Evolutionary conservation across 1,140 invertebrate genomes (phyloP), one percentile per base, ranked within the genome.

Genomic region (Aphaenogaster floridana): DNA sequence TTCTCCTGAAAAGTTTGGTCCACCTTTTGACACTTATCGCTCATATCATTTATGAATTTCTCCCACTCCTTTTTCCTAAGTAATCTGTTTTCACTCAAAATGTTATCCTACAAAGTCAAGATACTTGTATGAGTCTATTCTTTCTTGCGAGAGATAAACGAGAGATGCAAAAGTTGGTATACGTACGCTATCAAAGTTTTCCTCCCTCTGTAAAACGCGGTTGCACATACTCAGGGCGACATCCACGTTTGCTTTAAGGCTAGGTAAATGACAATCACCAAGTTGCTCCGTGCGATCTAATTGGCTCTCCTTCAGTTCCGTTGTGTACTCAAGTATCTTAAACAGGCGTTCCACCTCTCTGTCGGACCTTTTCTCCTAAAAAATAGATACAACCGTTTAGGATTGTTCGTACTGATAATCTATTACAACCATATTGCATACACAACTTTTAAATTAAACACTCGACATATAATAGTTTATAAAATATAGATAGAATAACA

Each of bases 321-420:
- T 97, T 21, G 97, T 96, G 87, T 96, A 97, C 94, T 98, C 97
- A 39, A 98, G 95, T 63, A 97, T 97, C 90, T 96, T 96, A 94
- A 98, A 98, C 74, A 98, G 95, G 88, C 96, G 96, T 93, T 97
- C 97, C 5, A 98, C 97, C 96, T 98, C 98, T 89, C 96, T 95
- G 90, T 98, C 98, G 59, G 96, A 96, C 89, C 98, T 95, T 93
- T 97, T 97, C 92, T 97, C 97, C 97, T 98, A 85, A 78, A 78
- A 96, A 95, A 89, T 77, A 83, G 87, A 69, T 9, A 0, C 4
- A 78, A 21, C 3, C 11, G 17, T 42, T 2, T 74, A 42, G 9
- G 36, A 28, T 28, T 28, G 28, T 61, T 34, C n/a, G 39, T 39
- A 7, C n/a, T n/a, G n/a, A 54, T n/a, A 72, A 72, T 2, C 9